Base-by-base conservation (phyloP, 2,888 invertebrate species). In the Xylocampa areola region DNA sequence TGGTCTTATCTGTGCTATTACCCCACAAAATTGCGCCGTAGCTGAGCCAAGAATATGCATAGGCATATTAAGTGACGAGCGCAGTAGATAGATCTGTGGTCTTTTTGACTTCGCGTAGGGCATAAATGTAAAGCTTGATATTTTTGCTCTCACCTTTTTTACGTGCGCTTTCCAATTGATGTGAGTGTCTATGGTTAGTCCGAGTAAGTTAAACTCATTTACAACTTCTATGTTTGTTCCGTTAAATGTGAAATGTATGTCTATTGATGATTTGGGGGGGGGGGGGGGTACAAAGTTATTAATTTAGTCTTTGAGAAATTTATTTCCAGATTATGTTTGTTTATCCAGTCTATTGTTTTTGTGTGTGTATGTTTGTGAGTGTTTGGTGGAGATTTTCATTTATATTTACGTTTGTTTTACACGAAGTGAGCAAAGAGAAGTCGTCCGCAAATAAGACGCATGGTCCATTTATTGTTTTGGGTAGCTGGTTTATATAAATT, bases 231-330 rank as follows among this genome's bases (percentile, higher is more conserved):
- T 8, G 19, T 33, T 32, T 33, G 23, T 33, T n/a, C 21, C 11
- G 1, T 40, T 23, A n/a, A 39, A 40, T 0, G 6, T 25, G 30
- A 39, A 40, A 32, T 49, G 17, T 8, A 39, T 1, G 16, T 32
- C 17, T 4, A 49, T 14, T 11, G 49, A 33, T 7, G 40, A 7
- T 49, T 40, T 49, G n/a, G n/a, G n/a, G n/a, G n/a, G 25, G 40
- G 39, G 10, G 17, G 23, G 4, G 49, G 32, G 11, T 40, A 11
- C 3, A 49, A 49, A n/a, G 43, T 43, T 7, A 51, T 51, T 36
- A 51, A 13, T 51, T 51, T 51, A 17, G 51, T 51, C 37, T 51
- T 51, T 0, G 17, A 11, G 27, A 23, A 44, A n/a, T 51, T 51
- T 21, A 51, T 51, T 43, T 51, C 43, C 4, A 51, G 30, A 16